Conservation (phyloP, 2,797 vertebrate genomes). For the Labeo calbasu region DNA sequence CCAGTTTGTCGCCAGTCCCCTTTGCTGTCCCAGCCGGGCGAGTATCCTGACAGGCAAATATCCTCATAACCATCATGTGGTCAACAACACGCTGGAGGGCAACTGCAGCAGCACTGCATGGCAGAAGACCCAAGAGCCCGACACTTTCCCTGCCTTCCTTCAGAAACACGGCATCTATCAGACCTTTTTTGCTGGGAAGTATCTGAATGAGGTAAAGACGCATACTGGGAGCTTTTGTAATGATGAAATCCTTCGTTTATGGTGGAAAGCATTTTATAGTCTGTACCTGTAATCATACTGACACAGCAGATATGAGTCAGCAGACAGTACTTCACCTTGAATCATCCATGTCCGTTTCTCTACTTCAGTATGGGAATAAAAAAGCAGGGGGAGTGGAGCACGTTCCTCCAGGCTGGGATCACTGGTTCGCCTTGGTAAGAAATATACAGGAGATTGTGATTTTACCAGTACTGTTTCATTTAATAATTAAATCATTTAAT, state of each 20-base stretch:
- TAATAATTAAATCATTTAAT: not conserved
- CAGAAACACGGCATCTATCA: slow-evolving; percentile 84
- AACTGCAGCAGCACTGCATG: slow-evolving; percentile 95
- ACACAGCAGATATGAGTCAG: not conserved
- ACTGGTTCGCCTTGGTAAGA: slow-evolving; percentile 94
- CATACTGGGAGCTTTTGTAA: not conserved
- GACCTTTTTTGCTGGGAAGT: slow-evolving; percentile 97
- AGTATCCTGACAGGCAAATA: slow-evolving; percentile 97
- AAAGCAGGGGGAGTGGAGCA: slow-evolving; percentile 90
- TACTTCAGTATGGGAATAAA: slow-evolving; percentile 86
- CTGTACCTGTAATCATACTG: not conserved
- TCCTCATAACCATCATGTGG: slow-evolving; percentile 95
- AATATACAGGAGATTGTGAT: not conserved
- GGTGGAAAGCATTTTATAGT: too few relatives aligned
- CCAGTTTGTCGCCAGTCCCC: slow-evolving; percentile 93
- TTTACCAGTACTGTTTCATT: not conserved
- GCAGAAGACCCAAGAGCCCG: slow-evolving; percentile 93
- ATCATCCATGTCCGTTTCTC: slow-evolving; percentile 45
- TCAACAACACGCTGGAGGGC: slow-evolving; percentile 95
- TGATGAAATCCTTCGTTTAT: not conserved
- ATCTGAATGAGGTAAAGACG: slow-evolving; percentile 89
- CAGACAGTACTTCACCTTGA: not conserved
- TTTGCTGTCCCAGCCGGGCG: slow-evolving; percentile 96
- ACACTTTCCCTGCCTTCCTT: slow-evolving; percentile 89
- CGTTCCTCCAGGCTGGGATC: slow-evolving; percentile 92